Evolutionary conservation across 1,140 invertebrate genomes (phyloP), one percentile per base, ranked within the genome.

Genomic region (Cyclargus thomasi): DNA sequence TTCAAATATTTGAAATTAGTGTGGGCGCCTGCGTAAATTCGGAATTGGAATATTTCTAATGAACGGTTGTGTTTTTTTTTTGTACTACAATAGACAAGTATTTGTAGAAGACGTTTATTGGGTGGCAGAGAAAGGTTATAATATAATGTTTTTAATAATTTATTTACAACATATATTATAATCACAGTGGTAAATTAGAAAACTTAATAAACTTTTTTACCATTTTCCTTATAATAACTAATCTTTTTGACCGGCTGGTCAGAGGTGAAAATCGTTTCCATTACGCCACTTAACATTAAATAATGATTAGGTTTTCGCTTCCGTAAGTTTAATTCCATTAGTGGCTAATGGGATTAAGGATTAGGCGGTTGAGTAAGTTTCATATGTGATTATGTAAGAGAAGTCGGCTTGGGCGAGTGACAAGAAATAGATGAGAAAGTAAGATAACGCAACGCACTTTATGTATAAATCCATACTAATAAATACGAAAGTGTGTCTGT

Each of bases 221-320:
- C 5, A 29, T 4, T 29, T 29, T 29, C 8, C 29, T 6, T 29
- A 4, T 29, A 7, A 29, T 8, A 35, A 35, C 29, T 35, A 35
- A 8, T 5, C 29, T 35, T 35, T 35, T 35, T 35, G 29, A n/a
- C n/a, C 29, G 8, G 3, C 39, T 11, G 39, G 39, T 47, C 39
- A 47, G 14, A 47, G 39, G 39, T 47, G 39, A 47, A 47, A 47
- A 14, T 47, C 0, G 39, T 47, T 11, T 47, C 10, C 10, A 16
- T 47, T 14, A 16, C 39, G 39, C 8, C 4, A 47, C 14, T 47
- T 47, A 8, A 47, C 1, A 47, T 47, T 47, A 47, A 47, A 47
- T 62, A 53, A 63, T 59, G 76, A 70, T 75, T 75, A 73, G 68
- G 65, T 64, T 47, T 16, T 59, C 17, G 55, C 55, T 59, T 59